Conservation (phyloP, 2,797 vertebrate species). For the Pempheris klunzingeri region DNA sequence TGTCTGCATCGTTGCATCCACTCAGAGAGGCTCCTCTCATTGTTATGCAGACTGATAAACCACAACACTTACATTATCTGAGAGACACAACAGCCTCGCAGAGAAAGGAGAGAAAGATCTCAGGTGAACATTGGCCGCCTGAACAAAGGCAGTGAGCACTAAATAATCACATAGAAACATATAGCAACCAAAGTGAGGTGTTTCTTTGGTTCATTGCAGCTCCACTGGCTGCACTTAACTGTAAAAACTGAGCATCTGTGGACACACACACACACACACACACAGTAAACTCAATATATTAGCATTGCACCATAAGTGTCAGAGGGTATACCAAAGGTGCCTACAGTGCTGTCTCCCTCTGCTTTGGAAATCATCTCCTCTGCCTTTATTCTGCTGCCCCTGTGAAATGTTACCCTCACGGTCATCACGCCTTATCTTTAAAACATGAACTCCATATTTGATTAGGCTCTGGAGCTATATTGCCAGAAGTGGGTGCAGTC, state of each 20-base stretch:
- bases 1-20: conserved; percentile 39
- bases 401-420: conserved; percentile 61
- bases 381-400: conserved; percentile 47
- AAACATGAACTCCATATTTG: conserved; percentile 74
- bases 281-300: conserved; percentile 50
- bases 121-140: conserved; percentile 4
- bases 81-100: conserved; percentile 16
- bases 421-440: conserved; percentile 67
- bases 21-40: conserved; percentile 40
- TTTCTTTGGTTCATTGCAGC: conserved; percentile 30
- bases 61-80: conserved; percentile 14
- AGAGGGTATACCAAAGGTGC: conserved; percentile 27
- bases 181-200: conserved; percentile 24
- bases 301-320: conserved; percentile 52
- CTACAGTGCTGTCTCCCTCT: conserved; percentile 32
- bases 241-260: conserved; percentile 24
- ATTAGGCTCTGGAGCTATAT: conserved; percentile 45
- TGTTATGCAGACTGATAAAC: conserved; percentile 37
- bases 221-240: conserved; percentile 17
- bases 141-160: conserved; percentile 6
- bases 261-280: conserved; percentile 14
- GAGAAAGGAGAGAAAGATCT: conserved; percentile 7
- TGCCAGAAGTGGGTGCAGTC: conserved; percentile 36
- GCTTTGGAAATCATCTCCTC: conserved; percentile 48
- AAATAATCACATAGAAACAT: conserved; percentile 13